Conservation (phyloP, 2,113 vertebrate species). For the Ctenodactylus gundi region DNA sequence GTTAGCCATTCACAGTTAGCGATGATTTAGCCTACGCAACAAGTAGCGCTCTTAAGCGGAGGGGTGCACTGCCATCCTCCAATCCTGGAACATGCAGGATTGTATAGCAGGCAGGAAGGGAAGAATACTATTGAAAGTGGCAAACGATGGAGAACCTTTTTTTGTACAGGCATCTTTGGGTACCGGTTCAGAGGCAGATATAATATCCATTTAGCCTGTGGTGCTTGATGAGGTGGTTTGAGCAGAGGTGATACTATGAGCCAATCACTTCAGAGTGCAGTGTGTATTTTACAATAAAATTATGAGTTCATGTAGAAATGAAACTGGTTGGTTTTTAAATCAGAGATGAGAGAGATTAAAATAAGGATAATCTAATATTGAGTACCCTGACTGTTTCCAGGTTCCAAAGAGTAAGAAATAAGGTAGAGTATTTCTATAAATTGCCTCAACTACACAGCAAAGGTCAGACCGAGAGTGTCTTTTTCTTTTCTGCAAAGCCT, state of each 20-base stretch:
- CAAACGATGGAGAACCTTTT: background rate
- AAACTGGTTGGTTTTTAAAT: background rate
- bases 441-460: background rate
- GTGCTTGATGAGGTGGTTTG: background rate
- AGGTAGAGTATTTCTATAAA: background rate
- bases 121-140: background rate
- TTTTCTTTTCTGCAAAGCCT: background rate
- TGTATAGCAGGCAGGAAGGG: background rate
- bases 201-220: background rate
- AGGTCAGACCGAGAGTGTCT: background rate
- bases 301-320: background rate
- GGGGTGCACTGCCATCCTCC: background rate
- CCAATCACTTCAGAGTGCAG: background rate
- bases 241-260: background rate
- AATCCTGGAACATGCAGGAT: background rate
- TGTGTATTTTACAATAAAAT: background rate
- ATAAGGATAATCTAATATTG: background rate
- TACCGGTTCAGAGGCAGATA: background rate
- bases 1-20: background rate
- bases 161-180: background rate
- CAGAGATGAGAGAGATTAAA: background rate
- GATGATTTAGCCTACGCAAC: background rate
- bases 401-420: background rate
- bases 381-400: background rate
- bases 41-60: background rate